A percentile compares a stretch with the other conserved stretches of the same genome.
phyloP scores from a whole-genome alignment of 2,113 vertebrate genomes.

The Synchiropus splendidus region DNA sequence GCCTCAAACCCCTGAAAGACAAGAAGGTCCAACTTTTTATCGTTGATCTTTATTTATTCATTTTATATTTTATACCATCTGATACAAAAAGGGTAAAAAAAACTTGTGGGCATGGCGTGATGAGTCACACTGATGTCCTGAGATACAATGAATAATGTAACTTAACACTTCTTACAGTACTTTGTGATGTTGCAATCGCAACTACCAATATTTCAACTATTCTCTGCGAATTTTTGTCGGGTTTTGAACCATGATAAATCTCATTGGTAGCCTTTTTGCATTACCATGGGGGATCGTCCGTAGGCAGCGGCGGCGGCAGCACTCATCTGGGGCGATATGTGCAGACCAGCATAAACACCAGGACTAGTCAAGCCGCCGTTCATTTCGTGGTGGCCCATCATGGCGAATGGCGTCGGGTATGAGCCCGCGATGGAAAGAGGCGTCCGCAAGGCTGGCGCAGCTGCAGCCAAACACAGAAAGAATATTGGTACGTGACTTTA shows the following conservation, averaged over 20 bases:
- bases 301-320: slow-evolving; percentile 79
- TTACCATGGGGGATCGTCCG: slow-evolving; percentile 86
- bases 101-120: too few species aligned
- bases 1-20: slow-evolving; percentile 82
- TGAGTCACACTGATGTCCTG: too few species aligned
- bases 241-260: too few species aligned
- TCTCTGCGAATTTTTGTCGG: too few species aligned
- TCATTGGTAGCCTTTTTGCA: slow-evolving; percentile 6
- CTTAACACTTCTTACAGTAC: too few species aligned
- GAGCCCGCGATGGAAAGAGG: slow-evolving; percentile 85
- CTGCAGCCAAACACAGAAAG: slow-evolving; percentile 30
- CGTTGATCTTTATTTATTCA: too few species aligned
- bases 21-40: slow-evolving; percentile 5
- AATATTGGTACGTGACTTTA: slow-evolving; percentile 9
- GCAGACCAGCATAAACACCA: slow-evolving; percentile 82
- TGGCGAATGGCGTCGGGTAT: slow-evolving; percentile 83
- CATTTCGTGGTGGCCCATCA: slow-evolving; percentile 94
- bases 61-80: too few species aligned
- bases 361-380: slow-evolving; percentile 88
- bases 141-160: too few species aligned
- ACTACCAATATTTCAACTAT: too few species aligned
- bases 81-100: too few species aligned
- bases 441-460: slow-evolving; percentile 81
- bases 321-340: slow-evolving; percentile 93
- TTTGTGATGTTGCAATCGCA: too few species aligned